Evolutionary conservation across 2,888 invertebrate species (phyloP).

Genomic region (Sphinx pinastri): DNA sequence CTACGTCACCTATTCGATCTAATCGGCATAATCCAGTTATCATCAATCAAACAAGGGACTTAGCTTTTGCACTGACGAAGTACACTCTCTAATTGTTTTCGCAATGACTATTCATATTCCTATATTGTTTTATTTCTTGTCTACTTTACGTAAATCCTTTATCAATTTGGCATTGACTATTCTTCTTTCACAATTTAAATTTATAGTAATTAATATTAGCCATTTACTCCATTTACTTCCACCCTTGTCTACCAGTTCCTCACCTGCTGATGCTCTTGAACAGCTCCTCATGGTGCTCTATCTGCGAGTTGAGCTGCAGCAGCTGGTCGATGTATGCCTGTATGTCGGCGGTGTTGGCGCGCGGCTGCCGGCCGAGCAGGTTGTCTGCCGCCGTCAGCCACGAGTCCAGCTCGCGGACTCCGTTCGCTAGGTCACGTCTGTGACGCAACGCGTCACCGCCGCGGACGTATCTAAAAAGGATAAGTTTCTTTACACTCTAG

Average conservation of each 20-base stretch:
- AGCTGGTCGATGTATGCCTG: constrained; percentile 91
- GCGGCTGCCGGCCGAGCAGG: constrained; percentile 87
- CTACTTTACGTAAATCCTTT: too few relatives aligned
- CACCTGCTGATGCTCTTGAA: constrained; percentile 94
- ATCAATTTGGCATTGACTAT: too few relatives aligned
- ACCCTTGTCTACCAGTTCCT: constrained; percentile 21
- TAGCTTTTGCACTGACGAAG: too few relatives aligned
- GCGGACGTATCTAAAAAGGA: constrained; percentile 86
- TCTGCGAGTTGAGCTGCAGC: constrained; percentile 90
- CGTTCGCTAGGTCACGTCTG: constrained; percentile 90
- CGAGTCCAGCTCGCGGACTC: constrained; percentile 88
- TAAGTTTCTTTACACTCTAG: too few relatives aligned
- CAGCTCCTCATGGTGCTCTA: constrained; percentile 93
- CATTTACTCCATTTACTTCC: too few relatives aligned
- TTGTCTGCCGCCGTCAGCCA: constrained; percentile 93
- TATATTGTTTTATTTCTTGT: too few relatives aligned
- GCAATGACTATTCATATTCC: too few relatives aligned
- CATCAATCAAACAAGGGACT: too few relatives aligned
- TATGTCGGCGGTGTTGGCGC: constrained; percentile 90
- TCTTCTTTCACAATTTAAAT: too few relatives aligned
- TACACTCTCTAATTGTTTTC: too few relatives aligned
- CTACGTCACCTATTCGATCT: too few relatives aligned
- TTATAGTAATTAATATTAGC: background rate
- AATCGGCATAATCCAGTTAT: too few relatives aligned
- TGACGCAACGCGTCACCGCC: constrained; percentile 93